Evolutionary conservation across 2,797 vertebrate genomes (phyloP), one percentile per base, ranked within the genome.

Genomic region (Aulostomus chinensis): DNA sequence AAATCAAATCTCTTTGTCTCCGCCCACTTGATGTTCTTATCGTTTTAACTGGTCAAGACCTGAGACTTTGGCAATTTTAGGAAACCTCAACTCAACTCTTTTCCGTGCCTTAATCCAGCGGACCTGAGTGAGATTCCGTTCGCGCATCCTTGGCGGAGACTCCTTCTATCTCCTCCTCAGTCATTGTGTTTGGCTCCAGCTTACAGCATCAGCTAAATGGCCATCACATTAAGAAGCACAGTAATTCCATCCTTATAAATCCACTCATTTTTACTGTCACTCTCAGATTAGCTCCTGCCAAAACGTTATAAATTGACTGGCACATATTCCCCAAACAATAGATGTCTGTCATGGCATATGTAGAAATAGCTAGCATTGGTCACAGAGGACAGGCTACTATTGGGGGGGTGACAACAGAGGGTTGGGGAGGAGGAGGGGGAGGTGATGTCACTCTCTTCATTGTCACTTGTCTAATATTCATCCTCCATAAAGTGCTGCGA

Each of bases 191-290:
- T 50, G 69, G 53, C 33, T 68, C 18, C 2, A 24, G 56, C 42
- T 51, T 47, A 39, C 30, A 46, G 50, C 46, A 34, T 68, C 43
- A 7, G 60, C 58, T 63, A 45, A 76, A 67, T 25, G 53, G 52
- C 2, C 16, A 35, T 56, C 42, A 32, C 42, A 25, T 53, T 43
- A 35, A 70, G 51, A 71, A 42, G 25, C 25, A 17, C 39, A 18
- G 49, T 64, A 68, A 76, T 64, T 70, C 66, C 45, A 50, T 60
- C 41, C 38, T 55, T 17, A 56, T 38, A 63, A 65, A 62, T 69
- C 63, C 51, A 67, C 58, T 78, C 56, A 40, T 38, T 65, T 58
- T 73, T 25, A 26, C 59, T 55, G 72, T 45, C 72, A n/a, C 47
- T 54, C 68, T 52, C 43, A 43, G 72, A 78, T 78, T 56, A 73